Evolutionary conservation across 2,113 vertebrate genomes (phyloP), one percentile per base, ranked within the genome.

Genomic region (Xiphorhynchus elegans): DNA sequence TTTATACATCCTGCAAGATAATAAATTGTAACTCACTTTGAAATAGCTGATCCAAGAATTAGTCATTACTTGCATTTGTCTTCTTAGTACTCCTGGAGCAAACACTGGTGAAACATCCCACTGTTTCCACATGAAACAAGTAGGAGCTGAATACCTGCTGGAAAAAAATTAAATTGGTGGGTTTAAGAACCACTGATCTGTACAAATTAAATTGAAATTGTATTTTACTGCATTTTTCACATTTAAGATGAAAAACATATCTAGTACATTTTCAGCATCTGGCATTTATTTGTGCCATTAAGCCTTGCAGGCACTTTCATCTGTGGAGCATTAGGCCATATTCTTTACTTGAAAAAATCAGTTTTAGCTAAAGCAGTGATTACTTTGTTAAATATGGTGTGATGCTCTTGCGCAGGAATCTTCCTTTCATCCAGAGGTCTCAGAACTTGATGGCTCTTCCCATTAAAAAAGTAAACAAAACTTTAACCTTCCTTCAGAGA

Each of bases 401-500:
- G 31, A 2, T 66, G 64, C 55, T 86, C 42, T 90, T 68, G 60
- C 8, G 0, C 72, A 87, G 76, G 25, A 86, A 63, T 90, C 76
- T 37, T 50, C n/a, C 64, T 92, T 88, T 90, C 78, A 84, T 74
- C 79, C 73, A 49, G 25, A 87, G 56, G 83, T 58, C 79, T 94
- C 81, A 74, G 58, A 93, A 95, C 50, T 39, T 91, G 66, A 62
- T 55, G 64, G 49, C 72, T 66, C 64, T 87, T 94, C 88, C 93
- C 76, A 72, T 97, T 93, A 92, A 92, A 92, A 87, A 92, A 87
- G 77, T 95, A 95, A 92, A 94, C 39, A 95, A 87, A 96, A 96
- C 86, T 96, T 98, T 97, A 97, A 96, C 96, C 97, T 97, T 97
- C 77, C 89, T 95, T 96, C 96, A 93, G 97, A 97, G 97, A 97